Evolutionary conservation across 2,888 invertebrate species (phyloP).

Genomic region (Brachyopa scutellaris): DNA sequence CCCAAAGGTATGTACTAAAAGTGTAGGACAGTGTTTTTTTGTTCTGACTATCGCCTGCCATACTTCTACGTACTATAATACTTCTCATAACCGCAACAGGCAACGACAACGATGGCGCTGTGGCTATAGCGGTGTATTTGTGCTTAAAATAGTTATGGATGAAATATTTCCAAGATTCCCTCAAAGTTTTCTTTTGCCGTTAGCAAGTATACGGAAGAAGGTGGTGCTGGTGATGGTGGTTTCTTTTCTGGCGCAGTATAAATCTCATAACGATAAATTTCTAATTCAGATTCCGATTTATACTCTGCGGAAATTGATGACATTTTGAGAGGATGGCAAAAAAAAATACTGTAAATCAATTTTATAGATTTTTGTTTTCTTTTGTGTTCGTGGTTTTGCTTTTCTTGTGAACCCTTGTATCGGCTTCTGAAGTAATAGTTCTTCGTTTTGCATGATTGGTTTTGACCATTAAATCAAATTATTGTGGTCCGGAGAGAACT

Average conservation of each 20-base stretch:
- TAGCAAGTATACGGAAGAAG: background rate
- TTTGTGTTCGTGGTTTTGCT: conserved; percentile 5
- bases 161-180: conserved; percentile 29
- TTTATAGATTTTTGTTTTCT: conserved; percentile 14
- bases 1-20: too few relatives aligned
- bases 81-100: conserved; percentile 1
- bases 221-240: background rate
- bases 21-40: background rate
- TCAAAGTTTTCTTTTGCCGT: conserved; percentile 19
- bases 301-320: conserved; percentile 34
- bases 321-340: conserved; percentile 10
- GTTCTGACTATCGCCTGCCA: background rate
- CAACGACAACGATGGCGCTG: too few relatives aligned
- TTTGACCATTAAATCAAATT: conserved; percentile 48
- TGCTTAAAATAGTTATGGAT: conserved; percentile 30
- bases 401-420: background rate
- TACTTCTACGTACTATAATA: background rate
- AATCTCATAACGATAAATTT: conserved; percentile 38
- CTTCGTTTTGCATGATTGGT: conserved; percentile 41
- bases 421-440: conserved; percentile 16
- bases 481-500: conserved; percentile 17
- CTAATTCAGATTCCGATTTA: conserved; percentile 47
- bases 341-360: background rate
- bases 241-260: conserved; percentile 19
- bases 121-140: conserved; percentile 11